These are phyloP conservation scores for Amphipoea lucens DNA, from an alignment of 2,888 invertebrate genomes.

Conservation along the genomic window DNA sequence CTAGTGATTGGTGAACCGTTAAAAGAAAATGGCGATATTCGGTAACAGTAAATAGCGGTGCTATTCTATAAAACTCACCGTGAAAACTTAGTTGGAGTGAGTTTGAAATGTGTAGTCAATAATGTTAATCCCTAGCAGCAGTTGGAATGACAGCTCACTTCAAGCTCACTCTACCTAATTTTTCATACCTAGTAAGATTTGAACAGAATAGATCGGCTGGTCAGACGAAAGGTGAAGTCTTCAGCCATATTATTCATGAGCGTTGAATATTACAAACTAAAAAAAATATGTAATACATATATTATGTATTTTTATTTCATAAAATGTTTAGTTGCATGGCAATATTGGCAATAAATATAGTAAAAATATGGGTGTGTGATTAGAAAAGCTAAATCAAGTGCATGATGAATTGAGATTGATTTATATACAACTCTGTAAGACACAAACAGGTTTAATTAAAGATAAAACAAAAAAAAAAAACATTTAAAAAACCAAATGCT, in stretches of 20 bases:
- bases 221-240: not conserved
- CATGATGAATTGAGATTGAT: slow-evolving; percentile 51
- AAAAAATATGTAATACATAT: too few relatives aligned
- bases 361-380: slow-evolving; percentile 36
- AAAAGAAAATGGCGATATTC: not conserved
- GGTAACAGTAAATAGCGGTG: not conserved
- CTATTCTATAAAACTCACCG: not conserved
- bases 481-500: slow-evolving; percentile 6
- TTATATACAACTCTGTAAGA: slow-evolving; percentile 21
- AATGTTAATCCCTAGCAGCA: not conserved
- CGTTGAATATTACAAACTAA: not conserved
- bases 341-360: not conserved
- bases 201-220: not conserved
- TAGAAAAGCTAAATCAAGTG: slow-evolving; percentile 44
- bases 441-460: slow-evolving; percentile 10
- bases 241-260: not conserved
- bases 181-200: not conserved
- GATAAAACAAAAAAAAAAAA: not conserved
- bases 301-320: too few relatives aligned
- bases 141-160: not conserved
- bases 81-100: not conserved
- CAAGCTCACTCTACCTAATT: not conserved
- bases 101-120: not conserved
- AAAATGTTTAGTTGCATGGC: too few relatives aligned
- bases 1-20: not conserved